These are phyloP conservation scores for Rhynchomys soricoides DNA, from an alignment of 2,113 vertebrate species.

Conservation along the genomic window DNA sequence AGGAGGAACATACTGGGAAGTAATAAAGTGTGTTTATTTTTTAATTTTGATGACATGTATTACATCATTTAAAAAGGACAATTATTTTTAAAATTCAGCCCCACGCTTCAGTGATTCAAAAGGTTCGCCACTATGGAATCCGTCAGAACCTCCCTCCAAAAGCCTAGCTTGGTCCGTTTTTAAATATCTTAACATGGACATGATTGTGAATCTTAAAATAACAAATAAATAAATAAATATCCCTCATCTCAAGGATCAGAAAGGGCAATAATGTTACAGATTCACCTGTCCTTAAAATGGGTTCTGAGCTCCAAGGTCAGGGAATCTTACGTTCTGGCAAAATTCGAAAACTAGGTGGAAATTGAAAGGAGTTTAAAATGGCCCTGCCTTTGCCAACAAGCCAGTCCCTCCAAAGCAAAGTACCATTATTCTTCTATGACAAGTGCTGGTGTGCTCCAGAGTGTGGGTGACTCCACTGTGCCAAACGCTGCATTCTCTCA, in stretches of 20 bases:
- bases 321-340: neutral
- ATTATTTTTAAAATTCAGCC: constrained; percentile 66
- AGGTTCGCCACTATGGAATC: constrained; percentile 44
- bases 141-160: constrained; percentile 59
- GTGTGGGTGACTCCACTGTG: neutral
- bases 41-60: constrained; percentile 68
- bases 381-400: neutral
- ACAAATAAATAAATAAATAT: neutral
- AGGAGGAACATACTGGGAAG: constrained; percentile 58
- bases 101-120: neutral
- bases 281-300: neutral
- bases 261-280: neutral
- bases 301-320: neutral
- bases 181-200: constrained; percentile 11
- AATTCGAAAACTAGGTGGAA: neutral
- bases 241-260: neutral
- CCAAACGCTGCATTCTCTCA: neutral
- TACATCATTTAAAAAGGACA: constrained; percentile 71
- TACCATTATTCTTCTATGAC: neutral
- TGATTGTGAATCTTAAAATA: neutral
- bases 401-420: neutral
- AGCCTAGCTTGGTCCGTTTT: constrained; percentile 38
- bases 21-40: constrained; percentile 73
- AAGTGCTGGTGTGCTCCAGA: neutral
- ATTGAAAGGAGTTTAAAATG: neutral